phyloP scores from a whole-genome alignment of 1,140 invertebrate genomes.

The Reticulitermes speratus region DNA sequence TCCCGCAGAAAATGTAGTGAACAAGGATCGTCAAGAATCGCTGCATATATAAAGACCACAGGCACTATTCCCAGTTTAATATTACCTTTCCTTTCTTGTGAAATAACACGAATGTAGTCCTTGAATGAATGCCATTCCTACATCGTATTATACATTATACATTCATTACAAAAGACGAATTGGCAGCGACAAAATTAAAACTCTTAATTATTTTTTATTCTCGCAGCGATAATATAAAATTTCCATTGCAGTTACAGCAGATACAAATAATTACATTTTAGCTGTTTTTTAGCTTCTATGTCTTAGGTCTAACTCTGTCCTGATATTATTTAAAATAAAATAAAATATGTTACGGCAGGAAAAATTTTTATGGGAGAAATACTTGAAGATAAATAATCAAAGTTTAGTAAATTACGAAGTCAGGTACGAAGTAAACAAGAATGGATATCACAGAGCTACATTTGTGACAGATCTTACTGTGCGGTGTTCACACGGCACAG shows the following conservation, averaged over 20 bases:
- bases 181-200: background rate
- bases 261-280: no score
- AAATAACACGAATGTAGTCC: background rate
- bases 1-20: background rate
- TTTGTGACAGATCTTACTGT: no score
- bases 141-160: background rate
- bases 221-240: background rate
- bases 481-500: no score
- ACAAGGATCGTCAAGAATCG: background rate
- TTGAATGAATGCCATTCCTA: background rate
- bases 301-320: no score
- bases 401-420: no score
- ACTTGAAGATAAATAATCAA: no score
- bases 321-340: no score
- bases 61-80: background rate
- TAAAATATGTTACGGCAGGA: no score
- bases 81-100: background rate
- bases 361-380: no score
- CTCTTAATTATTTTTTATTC: background rate
- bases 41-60: background rate
- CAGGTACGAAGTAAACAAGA: no score
- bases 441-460: no score
- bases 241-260: background rate
- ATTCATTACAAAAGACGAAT: background rate
- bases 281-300: no score